Conservation (phyloP, 2,113 vertebrate genomes). For the Coptodon bakossiorum region DNA sequence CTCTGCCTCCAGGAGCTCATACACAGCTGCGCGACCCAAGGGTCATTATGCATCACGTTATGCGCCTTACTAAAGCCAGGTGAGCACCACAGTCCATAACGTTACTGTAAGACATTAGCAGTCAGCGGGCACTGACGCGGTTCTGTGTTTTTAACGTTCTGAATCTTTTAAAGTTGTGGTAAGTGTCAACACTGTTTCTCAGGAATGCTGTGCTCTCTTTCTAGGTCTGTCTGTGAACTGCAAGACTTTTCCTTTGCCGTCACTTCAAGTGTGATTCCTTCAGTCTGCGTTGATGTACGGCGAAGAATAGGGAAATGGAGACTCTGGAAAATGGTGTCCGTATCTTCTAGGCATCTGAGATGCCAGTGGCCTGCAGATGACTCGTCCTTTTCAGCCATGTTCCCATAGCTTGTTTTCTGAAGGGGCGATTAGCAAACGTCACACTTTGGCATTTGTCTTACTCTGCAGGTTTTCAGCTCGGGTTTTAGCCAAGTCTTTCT, state of each 20-base stretch:
- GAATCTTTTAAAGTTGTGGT: background rate
- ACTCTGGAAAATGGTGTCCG: background rate
- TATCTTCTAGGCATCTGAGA: background rate
- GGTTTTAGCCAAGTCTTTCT: background rate
- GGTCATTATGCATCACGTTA: conserved; percentile 80
- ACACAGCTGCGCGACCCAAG: conserved; percentile 73
- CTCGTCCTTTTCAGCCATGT: background rate
- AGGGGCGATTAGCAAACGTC: background rate
- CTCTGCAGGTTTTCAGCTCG: conserved; percentile 1
- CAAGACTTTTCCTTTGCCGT: conserved; percentile 39
- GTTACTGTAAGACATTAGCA: background rate
- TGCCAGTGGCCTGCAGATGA: background rate
- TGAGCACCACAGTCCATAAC: conserved; percentile 59
- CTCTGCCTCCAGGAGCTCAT: conserved; percentile 75
- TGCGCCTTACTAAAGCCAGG: conserved; percentile 79
- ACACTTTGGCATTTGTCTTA: background rate
- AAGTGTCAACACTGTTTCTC: background rate
- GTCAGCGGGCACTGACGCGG: background rate
- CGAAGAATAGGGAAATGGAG: background rate
- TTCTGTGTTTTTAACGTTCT: background rate
- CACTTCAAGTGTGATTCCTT: conserved; percentile 17
- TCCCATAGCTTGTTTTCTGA: background rate
- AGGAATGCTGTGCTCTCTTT: conserved; percentile 36
- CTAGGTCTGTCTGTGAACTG: conserved; percentile 46
- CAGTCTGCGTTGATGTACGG: background rate